Conservation (phyloP, 2,888 invertebrate genomes). For the Carpatolechia fugitivella region DNA sequence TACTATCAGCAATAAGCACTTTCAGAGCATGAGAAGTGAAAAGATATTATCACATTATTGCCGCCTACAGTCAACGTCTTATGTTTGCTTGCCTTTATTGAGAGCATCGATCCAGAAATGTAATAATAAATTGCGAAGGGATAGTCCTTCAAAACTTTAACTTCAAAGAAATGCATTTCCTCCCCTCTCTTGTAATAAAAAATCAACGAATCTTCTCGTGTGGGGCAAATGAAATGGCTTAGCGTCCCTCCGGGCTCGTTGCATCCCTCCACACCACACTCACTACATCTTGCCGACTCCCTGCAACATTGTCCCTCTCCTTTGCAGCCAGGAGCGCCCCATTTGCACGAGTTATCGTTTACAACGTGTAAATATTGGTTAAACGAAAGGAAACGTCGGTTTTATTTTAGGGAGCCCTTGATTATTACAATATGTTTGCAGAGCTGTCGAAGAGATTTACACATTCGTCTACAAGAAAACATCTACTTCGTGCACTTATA, state of each 20-base stretch:
- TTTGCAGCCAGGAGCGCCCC: conserved; percentile 33
- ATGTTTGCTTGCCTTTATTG: too few relatives aligned
- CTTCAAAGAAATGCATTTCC: conserved; percentile 47
- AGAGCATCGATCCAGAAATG: background rate
- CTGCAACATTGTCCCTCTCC: conserved; percentile 28
- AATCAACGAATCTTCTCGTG: conserved; percentile 46
- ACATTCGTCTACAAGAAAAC: too few relatives aligned
- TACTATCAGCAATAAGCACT: too few relatives aligned
- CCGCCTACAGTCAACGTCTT: too few relatives aligned
- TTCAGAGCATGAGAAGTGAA: too few relatives aligned
- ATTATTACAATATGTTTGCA: conserved; percentile 11
- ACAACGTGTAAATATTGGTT: conserved; percentile 65
- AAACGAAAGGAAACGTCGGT: conserved; percentile 31
- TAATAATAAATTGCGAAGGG: background rate
- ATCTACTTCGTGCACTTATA: too few relatives aligned
- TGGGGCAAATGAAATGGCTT: conserved; percentile 56
- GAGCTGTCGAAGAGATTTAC: background rate
- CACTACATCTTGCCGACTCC: conserved; percentile 48
- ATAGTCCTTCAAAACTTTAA: conserved; percentile 29
- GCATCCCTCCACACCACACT: conserved; percentile 31
- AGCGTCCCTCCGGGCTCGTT: conserved; percentile 47
- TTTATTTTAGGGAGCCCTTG: conserved; percentile 26
- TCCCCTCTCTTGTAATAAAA: conserved; percentile 37
- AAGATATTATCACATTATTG: too few relatives aligned
- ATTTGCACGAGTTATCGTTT: conserved; percentile 46